These are phyloP conservation scores for Chaetura pelagica DNA, from an alignment of 2,113 vertebrate genomes.

Conservation along the genomic window DNA sequence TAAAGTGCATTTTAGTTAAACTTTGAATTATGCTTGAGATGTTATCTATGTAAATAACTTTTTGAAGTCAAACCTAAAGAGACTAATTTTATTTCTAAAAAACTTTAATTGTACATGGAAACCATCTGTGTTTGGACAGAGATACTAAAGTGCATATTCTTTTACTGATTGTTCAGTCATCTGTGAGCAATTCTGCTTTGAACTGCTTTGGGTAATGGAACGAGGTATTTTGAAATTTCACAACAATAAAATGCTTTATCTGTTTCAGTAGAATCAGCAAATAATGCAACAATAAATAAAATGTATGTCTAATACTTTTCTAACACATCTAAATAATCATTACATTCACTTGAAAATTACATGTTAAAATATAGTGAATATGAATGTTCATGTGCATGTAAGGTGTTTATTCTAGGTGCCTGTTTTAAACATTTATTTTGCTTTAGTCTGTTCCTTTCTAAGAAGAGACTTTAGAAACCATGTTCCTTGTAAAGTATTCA, in stretches of 20 bases:
- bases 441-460: not conserved
- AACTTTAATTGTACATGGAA: not conserved
- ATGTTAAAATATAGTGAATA: not conserved
- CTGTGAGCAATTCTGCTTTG: not conserved
- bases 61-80: not conserved
- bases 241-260: not conserved
- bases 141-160: slow-evolving; percentile 39
- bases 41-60: not conserved
- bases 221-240: not conserved
- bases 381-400: not conserved
- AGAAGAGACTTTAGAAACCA: not conserved
- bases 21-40: not conserved
- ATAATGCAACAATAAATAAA: not conserved
- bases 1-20: not conserved
- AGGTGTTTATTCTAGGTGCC: not conserved
- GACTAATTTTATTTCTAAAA: slow-evolving; percentile 1
- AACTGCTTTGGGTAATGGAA: not conserved
- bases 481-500: not conserved
- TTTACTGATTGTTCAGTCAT: slow-evolving; percentile 24
- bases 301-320: not conserved
- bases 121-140: slow-evolving; percentile 3
- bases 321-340: not conserved
- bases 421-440: not conserved
- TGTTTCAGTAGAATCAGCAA: not conserved
- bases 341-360: not conserved